Evolutionary conservation across 1,140 invertebrate species (phyloP), one percentile per base, ranked within the genome.

Genomic region (Drosophila orena): DNA sequence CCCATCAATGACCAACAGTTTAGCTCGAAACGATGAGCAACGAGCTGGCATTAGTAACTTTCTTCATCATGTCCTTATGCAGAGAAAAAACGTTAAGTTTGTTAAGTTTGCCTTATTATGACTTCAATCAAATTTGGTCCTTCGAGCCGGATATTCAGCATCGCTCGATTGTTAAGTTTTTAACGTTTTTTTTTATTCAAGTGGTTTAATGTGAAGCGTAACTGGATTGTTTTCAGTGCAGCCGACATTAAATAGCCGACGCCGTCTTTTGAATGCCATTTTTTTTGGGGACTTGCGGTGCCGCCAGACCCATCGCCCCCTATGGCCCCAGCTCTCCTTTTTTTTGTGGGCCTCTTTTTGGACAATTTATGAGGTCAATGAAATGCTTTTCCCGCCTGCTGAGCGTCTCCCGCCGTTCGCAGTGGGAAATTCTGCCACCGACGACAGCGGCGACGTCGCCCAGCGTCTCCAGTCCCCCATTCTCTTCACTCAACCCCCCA

Each of bases 291-390:
- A n/a, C 30, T 49, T 38, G 69, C 24, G 44, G 40, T 46, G 58
- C 60, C 44, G 70, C 47, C 55, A 38, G 35, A 40, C 37, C 44
- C 27, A 17, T 14, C 35, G 22, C 11, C 14, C 34, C 50, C 30
- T 38, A 46, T 58, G 44, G 15, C 42, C 27, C 30, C 30, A 0
- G 8, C 7, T 8, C 7, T 3, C 3, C 2, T 11, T 27, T 65
- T 27, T n/a, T 55, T 34, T 34, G 46, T 42, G 44, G 15, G 55
- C 37, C 30, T 40, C 53, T 50, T 55, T 38, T 73, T 65, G 66
- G 74, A 69, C 79, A 88, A 88, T 88, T 88, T 88, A 88, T 88
- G 83, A 89, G 83, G 84, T 88, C 83, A 88, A 88, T 88, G 83
- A 88, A 89, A 88, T 88, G 66, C 77, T 47, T 80, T 75, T 81